Evolutionary conservation across 2,888 invertebrate species (phyloP), one percentile per base, ranked within the genome.

Genomic region (Tanypteryx hageni): DNA sequence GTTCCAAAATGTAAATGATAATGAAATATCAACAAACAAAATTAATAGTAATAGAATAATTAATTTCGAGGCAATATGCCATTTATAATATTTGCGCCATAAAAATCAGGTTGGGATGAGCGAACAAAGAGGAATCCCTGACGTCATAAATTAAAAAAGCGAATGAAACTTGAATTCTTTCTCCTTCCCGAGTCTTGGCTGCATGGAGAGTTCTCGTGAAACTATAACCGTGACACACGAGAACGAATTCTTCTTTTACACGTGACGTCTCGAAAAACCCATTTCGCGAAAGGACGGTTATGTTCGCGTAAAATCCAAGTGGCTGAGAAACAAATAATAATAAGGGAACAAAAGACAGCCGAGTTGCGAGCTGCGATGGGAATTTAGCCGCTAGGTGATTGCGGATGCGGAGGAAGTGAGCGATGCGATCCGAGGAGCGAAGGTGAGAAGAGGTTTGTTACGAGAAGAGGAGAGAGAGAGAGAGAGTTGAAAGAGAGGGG

Each of bases 181-280:
- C 44, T 89, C 44, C 89, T 44, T 64, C 31, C 44, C 64, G 44
- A 31, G 64, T 44, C 89, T 89, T 89, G 89, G 64, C 89, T 89
- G 89, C 89, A 64, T 89, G 61, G 64, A 89, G 89, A 64, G 89
- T 89, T 89, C 89, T 89, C 68, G 89, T n/a, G 44, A 18, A 89
- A 64, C 89, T 89, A 89, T 89, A 89, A 89, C 89, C 44, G 89
- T 89, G 89, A 89, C 89, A 64, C 44, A 57, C n/a, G 61, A 44
- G 89, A 68, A 68, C 64, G 64, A 89, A 89, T 89, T 89, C 89
- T 89, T 89, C 89, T 64, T 64, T 31, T 18, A 64, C 64, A 64
- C 89, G 89, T 89, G 89, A 89, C 89, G 64, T 89, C 61, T n/a
- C 61, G 89, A 76, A 44, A 89, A 89, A 44, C 64, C 89, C 89